phyloP scores from a whole-genome alignment of 2,797 vertebrate genomes.

The Tadarida brasiliensis region DNA sequence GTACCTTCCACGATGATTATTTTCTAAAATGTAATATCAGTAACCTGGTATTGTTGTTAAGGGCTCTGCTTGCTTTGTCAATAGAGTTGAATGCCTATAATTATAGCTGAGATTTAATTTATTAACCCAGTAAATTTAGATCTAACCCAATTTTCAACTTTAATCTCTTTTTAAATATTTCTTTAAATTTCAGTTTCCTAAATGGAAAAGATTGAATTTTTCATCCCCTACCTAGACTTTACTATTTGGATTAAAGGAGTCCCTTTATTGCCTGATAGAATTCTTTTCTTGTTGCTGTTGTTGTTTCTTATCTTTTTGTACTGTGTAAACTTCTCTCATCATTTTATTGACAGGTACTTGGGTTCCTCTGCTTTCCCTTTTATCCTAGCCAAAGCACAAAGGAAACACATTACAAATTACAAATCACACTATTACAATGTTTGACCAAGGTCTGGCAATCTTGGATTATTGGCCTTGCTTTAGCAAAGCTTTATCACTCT shows the following conservation, averaged over 20 bases:
- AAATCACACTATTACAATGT: not conserved
- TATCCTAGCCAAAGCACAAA: not conserved
- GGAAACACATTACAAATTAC: not conserved
- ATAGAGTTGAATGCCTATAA: not conserved
- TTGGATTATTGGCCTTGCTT: not conserved
- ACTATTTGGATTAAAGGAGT: not conserved
- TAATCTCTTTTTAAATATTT: not conserved
- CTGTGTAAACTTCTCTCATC: not conserved
- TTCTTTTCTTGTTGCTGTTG: not conserved
- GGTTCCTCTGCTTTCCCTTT: not conserved
- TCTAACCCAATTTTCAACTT: constrained; percentile 23
- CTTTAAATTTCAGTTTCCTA: not conserved
- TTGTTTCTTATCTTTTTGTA: not conserved
- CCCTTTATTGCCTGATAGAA: not conserved
- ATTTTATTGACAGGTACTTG: not conserved
- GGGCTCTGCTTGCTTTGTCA: not conserved
- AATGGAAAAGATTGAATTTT: not conserved
- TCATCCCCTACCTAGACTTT: not conserved
- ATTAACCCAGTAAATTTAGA: not conserved
- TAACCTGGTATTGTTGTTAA: not conserved
- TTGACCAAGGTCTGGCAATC: not conserved
- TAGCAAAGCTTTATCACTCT: not conserved
- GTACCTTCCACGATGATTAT: not conserved
- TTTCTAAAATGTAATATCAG: not conserved
- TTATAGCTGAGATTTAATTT: not conserved